Base-by-base conservation (phyloP, 1,140 invertebrate species). In the Psilanteris sp. region DNA sequence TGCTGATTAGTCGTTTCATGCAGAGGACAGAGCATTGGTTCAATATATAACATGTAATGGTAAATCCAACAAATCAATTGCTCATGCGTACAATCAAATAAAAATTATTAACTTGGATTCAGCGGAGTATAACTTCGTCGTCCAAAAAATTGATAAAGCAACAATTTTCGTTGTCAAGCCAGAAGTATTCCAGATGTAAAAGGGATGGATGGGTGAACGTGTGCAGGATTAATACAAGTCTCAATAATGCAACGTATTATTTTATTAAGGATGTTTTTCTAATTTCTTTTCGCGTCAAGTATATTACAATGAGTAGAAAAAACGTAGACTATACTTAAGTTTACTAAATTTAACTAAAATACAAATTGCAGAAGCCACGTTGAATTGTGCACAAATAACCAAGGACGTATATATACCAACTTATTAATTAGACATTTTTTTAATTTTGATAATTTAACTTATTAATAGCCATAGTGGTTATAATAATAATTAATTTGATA, bases 241-340 rank as follows among this genome's bases (percentile, higher is more conserved):
- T 34, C 68, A 62, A 70, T 78, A 57, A 79, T 66, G 46, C 78
- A 80, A 76, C 77, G 50, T 72, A 83, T 57, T 77, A 61, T 79
- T 83, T 83, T 85, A 83, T 84, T 85, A 59, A 75, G 59, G 71
- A 79, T 74, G 80, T 72, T 72, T 46, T 70, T 64, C n/a, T n/a
- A n/a, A n/a, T n/a, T 71, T 64, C 76, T 41, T 79, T 27, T 59
- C 39, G 62, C 72, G 68, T 59, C 83, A 84, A 72, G 31, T 81
- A 83, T 82, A 75, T 84, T 86, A 87, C 82, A 87, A 80, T 82
- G 74, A 81, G 67, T 78, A 83, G 62, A 82, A 84, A n/a, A 79
- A 77, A 77, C 68, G 77, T 83, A 84, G 73, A 77, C 79, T 84
- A 84, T 43, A 84, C 59, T 83, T 78, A 83, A 68, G 75, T 62